Percentiles rank a stretch among this genome's conserved stretches.
Evolutionary conservation across 2,797 vertebrate genomes (phyloP).

Genomic region (Tokudaia muenninki): DNA sequence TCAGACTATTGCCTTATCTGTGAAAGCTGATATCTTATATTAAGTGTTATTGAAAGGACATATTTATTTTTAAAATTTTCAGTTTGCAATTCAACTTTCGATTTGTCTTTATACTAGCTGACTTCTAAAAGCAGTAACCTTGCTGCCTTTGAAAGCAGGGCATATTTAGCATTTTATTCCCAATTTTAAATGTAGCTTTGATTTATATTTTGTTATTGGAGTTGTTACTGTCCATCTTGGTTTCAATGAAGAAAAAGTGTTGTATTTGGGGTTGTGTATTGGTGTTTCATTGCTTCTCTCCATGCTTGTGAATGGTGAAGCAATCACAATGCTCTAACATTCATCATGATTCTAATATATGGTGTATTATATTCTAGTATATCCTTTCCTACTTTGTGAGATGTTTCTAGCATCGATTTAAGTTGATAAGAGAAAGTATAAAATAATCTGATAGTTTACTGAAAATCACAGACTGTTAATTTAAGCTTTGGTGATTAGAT

Average conservation of each 20-base stretch:
- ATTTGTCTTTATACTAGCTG: conserved; percentile 10
- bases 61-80: conserved; percentile 60
- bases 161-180: conserved; percentile 62
- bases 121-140: conserved; percentile 43
- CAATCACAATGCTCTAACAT: neutral
- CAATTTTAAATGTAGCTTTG: conserved; percentile 53
- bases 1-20: conserved; percentile 48
- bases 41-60: conserved; percentile 39
- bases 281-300: conserved; percentile 20
- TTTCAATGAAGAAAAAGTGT: conserved; percentile 16
- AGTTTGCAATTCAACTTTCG: conserved; percentile 42
- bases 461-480: neutral
- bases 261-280: conserved; percentile 42
- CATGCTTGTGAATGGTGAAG: conserved; percentile 21
- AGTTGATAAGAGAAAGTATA: neutral
- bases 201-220: conserved; percentile 52
- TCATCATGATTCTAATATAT: conserved; percentile 52
- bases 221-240: conserved; percentile 6
- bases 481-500: conserved; percentile 33
- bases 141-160: conserved; percentile 25
- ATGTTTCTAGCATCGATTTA: conserved; percentile 31
- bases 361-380: neutral
- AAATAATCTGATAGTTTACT: conserved; percentile 38
- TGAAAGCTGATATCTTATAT: conserved; percentile 35
- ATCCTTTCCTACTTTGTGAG: conserved; percentile 42